A percentile compares a stretch with the other conserved stretches of the same genome.
Conservation (phyloP, 1,140 invertebrate species). For the Drosophila chauvacae region DNA sequence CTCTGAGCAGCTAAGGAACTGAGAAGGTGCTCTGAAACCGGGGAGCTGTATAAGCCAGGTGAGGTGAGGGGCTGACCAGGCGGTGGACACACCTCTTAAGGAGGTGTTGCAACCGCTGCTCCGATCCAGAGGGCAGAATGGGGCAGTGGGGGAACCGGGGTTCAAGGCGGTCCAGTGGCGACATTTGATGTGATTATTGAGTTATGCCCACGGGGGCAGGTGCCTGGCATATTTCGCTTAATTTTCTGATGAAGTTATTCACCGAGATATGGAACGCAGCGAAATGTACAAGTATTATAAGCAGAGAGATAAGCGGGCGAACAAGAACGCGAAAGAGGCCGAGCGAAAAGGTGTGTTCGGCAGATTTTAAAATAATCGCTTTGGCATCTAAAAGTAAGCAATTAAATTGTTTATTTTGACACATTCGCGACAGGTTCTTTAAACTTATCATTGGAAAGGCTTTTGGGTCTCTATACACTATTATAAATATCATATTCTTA, state of each 20-base stretch:
- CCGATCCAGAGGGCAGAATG: conserved; percentile 14
- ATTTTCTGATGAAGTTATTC: conserved; percentile 79
- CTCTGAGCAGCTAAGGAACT: conserved; percentile 8
- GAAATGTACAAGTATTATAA: conserved; percentile 45
- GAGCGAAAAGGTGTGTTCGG: conserved; percentile 19
- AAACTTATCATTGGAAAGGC: background rate
- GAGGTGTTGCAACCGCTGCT: conserved; percentile 61
- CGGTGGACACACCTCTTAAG: conserved; percentile 70
- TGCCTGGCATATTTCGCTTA: conserved; percentile 74
- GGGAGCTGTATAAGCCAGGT: conserved; percentile 18
- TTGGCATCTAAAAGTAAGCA: conserved; percentile 16
- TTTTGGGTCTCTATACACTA: background rate
- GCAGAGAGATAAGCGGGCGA: conserved; percentile 32
- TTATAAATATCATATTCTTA: background rate
- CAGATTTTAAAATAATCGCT: conserved; percentile 20
- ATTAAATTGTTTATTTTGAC: conserved; percentile 28
- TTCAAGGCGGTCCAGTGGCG: conserved; percentile 42
- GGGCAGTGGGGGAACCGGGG: background rate
- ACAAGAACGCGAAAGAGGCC: conserved; percentile 6
- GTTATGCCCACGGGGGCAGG: conserved; percentile 79
- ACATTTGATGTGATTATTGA: conserved; percentile 82
- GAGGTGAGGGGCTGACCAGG: conserved; percentile 12
- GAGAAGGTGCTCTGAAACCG: conserved; percentile 19
- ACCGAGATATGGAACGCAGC: conserved; percentile 43
- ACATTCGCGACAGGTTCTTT: conserved; percentile 9